These are phyloP conservation scores for Zelostemma sp. DNA, from an alignment of 1,140 invertebrate genomes.

Conservation along the genomic window DNA sequence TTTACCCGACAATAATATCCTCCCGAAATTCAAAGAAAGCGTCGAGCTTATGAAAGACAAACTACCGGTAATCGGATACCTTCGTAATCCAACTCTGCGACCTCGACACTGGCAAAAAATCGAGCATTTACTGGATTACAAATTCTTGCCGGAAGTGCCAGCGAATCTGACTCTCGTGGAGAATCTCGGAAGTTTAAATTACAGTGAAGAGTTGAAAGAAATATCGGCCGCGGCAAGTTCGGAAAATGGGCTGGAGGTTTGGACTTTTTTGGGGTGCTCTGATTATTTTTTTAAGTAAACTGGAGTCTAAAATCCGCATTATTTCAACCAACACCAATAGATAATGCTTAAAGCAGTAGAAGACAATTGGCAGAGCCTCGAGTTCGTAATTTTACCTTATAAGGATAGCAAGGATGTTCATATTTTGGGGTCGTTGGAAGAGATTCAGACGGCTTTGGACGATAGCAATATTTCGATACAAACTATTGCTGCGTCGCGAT, in stretches of 20 bases:
- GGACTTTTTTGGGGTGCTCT: too few species aligned
- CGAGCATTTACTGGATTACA: conserved; percentile 79
- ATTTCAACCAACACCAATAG: too few species aligned
- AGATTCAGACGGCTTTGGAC: conserved; percentile 84
- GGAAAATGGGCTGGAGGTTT: conserved; percentile 84
- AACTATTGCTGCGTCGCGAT: conserved; percentile 86
- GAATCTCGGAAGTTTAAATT: conserved; percentile 79
- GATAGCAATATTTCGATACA: conserved; percentile 88
- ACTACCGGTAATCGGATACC: conserved; percentile 80
- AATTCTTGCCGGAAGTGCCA: conserved; percentile 77
- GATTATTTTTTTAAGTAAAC: too few species aligned
- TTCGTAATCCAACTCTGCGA: conserved; percentile 81
- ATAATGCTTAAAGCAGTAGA: conserved; percentile 86
- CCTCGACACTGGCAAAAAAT: conserved; percentile 87
- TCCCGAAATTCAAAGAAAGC: conserved; percentile 80
- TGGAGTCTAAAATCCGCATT: too few species aligned
- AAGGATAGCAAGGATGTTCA: conserved; percentile 86
- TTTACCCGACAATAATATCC: conserved; percentile 81
- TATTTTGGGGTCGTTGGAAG: conserved; percentile 85
- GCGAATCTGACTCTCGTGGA: conserved; percentile 78
- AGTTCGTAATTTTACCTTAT: conserved; percentile 82
- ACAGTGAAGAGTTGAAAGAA: conserved; percentile 82
- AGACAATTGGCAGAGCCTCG: conserved; percentile 83
- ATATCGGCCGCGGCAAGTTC: conserved; percentile 87
- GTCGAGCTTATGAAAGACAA: conserved; percentile 84